Conservation (phyloP, 2,113 vertebrate genomes). For the Thomomys bottae region DNA sequence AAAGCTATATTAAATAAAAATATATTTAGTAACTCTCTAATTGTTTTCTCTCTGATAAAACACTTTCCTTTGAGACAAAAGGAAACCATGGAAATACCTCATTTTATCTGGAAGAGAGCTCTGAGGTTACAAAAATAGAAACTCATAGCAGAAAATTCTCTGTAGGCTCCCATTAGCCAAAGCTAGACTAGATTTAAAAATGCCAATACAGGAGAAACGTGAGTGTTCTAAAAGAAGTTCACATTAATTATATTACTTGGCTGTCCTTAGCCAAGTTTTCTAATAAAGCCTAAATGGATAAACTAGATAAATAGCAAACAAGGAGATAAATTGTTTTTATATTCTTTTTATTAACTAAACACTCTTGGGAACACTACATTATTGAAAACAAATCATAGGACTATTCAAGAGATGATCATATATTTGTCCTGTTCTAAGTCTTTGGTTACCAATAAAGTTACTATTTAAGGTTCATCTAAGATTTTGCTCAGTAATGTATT, state of each 20-base stretch:
- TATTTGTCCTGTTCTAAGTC: not conserved
- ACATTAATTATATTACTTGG: not conserved
- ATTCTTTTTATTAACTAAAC: constrained; percentile 34
- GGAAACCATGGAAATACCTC: constrained; percentile 10
- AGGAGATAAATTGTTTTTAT: constrained; percentile 50
- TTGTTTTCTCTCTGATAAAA: constrained; percentile 14
- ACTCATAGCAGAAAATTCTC: not conserved
- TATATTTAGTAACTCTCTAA: not conserved
- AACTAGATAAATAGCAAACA: constrained; percentile 11
- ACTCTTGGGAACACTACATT: constrained; percentile 45
- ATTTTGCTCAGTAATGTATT: not conserved
- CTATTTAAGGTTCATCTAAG: not conserved
- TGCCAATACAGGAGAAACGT: not conserved
- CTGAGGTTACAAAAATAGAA: constrained; percentile 33
- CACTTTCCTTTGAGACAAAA: not conserved
- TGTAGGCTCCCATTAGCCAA: not conserved
- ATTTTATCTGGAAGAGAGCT: constrained; percentile 26
- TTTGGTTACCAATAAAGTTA: not conserved
- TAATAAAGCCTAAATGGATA: constrained; percentile 38
- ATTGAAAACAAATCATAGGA: constrained; percentile 26
- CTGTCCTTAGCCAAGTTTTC: constrained; percentile 13
- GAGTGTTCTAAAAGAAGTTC: not conserved
- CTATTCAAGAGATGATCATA: not conserved
- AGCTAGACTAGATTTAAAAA: not conserved
- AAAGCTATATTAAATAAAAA: not conserved